A percentile compares a stretch with the other conserved stretches of the same genome.
Conservation (phyloP, 2,888 invertebrate genomes). For the Trichogramma dendrolimi region DNA sequence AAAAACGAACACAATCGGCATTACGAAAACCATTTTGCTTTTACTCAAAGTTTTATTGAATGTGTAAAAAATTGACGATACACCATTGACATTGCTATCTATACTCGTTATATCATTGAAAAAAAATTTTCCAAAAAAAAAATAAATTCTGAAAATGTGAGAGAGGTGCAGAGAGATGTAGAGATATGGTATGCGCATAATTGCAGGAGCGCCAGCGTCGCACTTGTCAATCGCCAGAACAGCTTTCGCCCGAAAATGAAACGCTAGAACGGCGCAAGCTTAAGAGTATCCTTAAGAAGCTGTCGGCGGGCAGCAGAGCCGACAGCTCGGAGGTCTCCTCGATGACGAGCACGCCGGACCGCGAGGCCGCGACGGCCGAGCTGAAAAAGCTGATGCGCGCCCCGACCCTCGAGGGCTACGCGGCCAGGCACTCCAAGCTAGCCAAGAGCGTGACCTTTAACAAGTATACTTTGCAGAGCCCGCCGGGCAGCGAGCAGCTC, state of each 20-base stretch:
- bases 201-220: conserved; percentile 24
- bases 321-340: conserved; percentile 45
- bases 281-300: conserved; percentile 80
- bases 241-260: conserved; percentile 67
- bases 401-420: conserved; percentile 83
- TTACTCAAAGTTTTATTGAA: too few species aligned
- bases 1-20: too few species aligned
- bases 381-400: conserved; percentile 70
- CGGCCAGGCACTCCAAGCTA: conserved; percentile 81
- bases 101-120: too few species aligned
- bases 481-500: conserved; percentile 56
- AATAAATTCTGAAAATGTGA: too few species aligned
- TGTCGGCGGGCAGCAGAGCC: conserved; percentile 67
- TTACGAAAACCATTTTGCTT: too few species aligned
- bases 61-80: too few species aligned
- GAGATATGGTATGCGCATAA: background rate
- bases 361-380: conserved; percentile 55
- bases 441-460: conserved; percentile 87
- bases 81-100: too few species aligned
- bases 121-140: too few species aligned
- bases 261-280: conserved; percentile 75
- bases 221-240: conserved; percentile 35
- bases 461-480: conserved; percentile 77
- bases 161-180: background rate
- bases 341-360: conserved; percentile 43